Base-by-base conservation (phyloP, 2,888 invertebrate species). In the Drosophila flavopinicola region DNA sequence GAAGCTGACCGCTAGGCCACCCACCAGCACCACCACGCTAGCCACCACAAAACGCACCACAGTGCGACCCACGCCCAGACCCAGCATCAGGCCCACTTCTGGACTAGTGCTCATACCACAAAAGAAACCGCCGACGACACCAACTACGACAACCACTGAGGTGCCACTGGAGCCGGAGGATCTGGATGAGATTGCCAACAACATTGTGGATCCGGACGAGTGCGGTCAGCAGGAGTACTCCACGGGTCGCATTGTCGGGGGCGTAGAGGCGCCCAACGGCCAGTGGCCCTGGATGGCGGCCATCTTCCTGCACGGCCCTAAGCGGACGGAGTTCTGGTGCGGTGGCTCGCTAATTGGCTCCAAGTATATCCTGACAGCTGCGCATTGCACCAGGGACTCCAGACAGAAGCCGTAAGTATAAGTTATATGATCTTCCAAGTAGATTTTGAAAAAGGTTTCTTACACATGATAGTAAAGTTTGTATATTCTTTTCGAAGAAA, bases 281-380 rank as follows among this genome's bases (percentile, higher is more conserved):
- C 94, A 96, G 49, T 97, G 97, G 97, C 98, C 98, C 0, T 98
- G 98, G 98, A 96, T 98, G 95, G 98, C 96, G 0, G 98, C 98
- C 1, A 97, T 98, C 78, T 98, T 96, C 91, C 92, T 98, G 41
- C 96, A 97, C 87, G 97, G 97, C 6, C 94, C 95, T 30, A 94
- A 95, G 79, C 93, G 96, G 23, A 94, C 96, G 0, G 97, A 97
- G 91, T 97, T 97, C 92, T 97, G 97, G 97, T 98, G 98, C 88
- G 98, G 98, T 0, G 98, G 98, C 0, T 96, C 97, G 0, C 91
- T 98, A 38, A 94, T 98, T 42, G 95, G 95, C n/a, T 92, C 94
- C 30, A 93, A 94, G 45, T 96, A 97, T 88, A 93, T 82, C 87
- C 91, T 98, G 5, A 98, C 98, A 0, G 98, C 98, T 1, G 98